These are phyloP conservation scores for Oxyura jamaicensis DNA, from an alignment of 2,113 vertebrate species.

Conservation along the genomic window DNA sequence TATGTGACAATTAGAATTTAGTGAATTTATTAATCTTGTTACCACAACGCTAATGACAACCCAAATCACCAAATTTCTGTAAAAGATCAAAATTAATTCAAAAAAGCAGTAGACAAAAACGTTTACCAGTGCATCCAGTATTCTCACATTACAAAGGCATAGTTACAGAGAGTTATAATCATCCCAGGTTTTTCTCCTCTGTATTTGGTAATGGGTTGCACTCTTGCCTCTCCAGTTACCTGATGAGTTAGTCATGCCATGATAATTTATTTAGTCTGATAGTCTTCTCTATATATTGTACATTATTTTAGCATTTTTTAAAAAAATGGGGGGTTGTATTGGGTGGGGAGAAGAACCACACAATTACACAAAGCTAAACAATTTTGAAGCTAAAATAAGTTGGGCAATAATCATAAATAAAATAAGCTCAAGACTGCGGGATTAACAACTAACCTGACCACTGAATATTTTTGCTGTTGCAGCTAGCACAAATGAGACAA, in stretches of 20 bases:
- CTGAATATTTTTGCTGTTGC: background rate
- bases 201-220: background rate
- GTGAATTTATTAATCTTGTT: background rate
- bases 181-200: background rate
- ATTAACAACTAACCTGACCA: background rate
- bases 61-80: background rate
- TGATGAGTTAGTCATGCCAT: background rate
- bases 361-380: background rate
- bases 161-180: background rate
- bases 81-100: background rate
- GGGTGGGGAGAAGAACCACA: background rate
- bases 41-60: background rate
- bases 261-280: background rate
- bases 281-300: background rate
- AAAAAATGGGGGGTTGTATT: no score
- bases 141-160: background rate
- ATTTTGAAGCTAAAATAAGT: background rate
- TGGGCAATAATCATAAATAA: background rate
- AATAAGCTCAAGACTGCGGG: background rate
- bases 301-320: no score
- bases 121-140: background rate
- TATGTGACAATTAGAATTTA: background rate
- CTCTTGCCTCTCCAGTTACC: background rate
- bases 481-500: background rate
- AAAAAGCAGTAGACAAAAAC: background rate